Percentiles rank a stretch among this genome's conserved stretches.
Conservation (phyloP, 2,888 invertebrate genomes). For the Apamea sordens region DNA sequence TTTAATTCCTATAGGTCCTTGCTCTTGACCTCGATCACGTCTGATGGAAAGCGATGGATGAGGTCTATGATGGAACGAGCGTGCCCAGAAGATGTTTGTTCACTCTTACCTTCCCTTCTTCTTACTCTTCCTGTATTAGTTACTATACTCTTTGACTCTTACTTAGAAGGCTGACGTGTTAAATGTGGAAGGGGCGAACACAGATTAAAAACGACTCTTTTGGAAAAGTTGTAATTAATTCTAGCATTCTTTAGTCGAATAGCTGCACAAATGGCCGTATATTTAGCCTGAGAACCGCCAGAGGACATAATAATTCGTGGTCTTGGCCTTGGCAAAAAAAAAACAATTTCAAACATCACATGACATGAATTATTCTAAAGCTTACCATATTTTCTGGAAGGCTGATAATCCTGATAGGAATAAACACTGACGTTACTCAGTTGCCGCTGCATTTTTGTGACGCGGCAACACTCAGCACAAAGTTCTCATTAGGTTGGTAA, state of each 20-base stretch:
- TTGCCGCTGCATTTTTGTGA: constrained; percentile 83
- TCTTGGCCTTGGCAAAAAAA: too few relatives aligned
- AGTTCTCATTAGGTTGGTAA: constrained; percentile 70
- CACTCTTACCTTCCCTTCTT: too few relatives aligned
- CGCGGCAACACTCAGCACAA: constrained; percentile 70
- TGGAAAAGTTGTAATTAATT: not conserved
- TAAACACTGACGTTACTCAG: constrained; percentile 87
- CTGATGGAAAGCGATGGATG: too few relatives aligned
- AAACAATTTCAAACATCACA: not conserved
- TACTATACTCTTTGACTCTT: too few relatives aligned
- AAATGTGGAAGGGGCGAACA: too few relatives aligned
- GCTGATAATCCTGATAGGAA: constrained; percentile 88
- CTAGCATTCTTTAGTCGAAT: not conserved
- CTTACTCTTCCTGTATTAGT: too few relatives aligned
- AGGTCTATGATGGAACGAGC: too few relatives aligned
- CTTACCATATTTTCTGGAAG: constrained; percentile 85
- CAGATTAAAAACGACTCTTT: not conserved
- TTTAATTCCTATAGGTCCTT: too few relatives aligned
- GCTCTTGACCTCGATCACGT: too few relatives aligned
- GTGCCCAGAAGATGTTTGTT: too few relatives aligned
- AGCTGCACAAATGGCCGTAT: not conserved
- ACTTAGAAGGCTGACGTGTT: too few relatives aligned
- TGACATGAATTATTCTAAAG: not conserved
- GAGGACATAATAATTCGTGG: not conserved
- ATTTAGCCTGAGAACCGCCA: not conserved